A percentile compares a stretch with the other conserved stretches of the same genome.
These are phyloP conservation scores for Oenanthe melanoleuca DNA, from an alignment of 2,113 vertebrate species.

Conservation along the genomic window DNA sequence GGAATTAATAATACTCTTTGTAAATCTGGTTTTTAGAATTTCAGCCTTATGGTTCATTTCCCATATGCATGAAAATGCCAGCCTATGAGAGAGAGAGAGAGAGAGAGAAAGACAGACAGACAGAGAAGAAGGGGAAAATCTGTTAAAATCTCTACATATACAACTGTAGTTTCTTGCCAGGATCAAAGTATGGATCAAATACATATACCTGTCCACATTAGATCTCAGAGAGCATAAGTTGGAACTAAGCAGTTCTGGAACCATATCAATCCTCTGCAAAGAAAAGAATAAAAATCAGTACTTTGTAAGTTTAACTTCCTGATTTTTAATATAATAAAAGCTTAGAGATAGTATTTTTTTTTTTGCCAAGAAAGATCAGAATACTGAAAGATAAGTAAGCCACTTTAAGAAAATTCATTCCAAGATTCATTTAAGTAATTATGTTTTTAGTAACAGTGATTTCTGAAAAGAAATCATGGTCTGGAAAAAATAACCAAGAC, in stretches of 20 bases:
- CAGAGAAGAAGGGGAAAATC: background rate
- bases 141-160: background rate
- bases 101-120: background rate
- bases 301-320: background rate
- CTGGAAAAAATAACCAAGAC: background rate
- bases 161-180: background rate
- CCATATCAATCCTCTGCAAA: conserved; percentile 97
- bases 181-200: background rate
- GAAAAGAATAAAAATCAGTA: conserved; percentile 11
- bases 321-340: background rate
- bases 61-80: conserved; percentile 98
- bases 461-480: background rate
- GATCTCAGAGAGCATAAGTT: conserved; percentile 94
- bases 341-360: background rate
- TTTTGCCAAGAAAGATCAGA: background rate
- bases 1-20: conserved; percentile 95
- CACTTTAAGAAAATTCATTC: background rate
- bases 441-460: background rate
- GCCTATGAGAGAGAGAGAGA: conserved; percentile 60
- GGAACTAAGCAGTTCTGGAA: conserved; percentile 96
- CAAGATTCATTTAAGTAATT: background rate
- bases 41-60: conserved; percentile 91
- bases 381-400: background rate
- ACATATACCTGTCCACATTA: conserved; percentile 89
- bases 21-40: conserved; percentile 89